Conservation (phyloP, 2,797 vertebrate genomes). For the Pelochelys cantorii region DNA sequence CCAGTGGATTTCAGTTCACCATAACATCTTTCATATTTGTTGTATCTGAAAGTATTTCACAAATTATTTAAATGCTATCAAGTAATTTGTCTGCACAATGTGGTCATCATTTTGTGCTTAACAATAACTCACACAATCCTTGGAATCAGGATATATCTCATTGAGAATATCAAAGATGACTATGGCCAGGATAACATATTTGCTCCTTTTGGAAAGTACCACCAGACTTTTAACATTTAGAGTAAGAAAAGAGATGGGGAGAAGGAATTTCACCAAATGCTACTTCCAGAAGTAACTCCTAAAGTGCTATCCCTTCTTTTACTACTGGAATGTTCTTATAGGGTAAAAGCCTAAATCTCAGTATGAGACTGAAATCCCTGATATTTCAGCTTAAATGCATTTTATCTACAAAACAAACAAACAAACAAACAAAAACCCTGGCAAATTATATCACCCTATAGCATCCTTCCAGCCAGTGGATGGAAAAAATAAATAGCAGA, state of each 20-base stretch:
- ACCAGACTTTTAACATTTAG: background rate
- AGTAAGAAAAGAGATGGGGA: background rate
- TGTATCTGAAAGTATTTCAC: rapidly evolving
- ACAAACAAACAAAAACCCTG: too few species aligned
- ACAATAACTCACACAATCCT: background rate
- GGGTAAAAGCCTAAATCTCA: constrained; percentile 32
- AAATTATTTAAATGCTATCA: background rate
- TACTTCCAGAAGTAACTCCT: background rate
- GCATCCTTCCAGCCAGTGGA: background rate
- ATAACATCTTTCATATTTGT: background rate
- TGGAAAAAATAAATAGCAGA: background rate
- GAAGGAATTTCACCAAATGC: background rate
- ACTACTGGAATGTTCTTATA: background rate
- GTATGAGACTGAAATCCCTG: background rate
- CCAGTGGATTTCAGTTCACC: background rate
- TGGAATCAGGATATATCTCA: background rate
- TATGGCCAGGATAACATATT: background rate
- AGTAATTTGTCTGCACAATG: background rate
- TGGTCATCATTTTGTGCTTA: background rate
- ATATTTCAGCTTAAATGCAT: constrained; percentile 26
- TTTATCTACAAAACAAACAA: background rate
- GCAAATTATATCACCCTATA: background rate
- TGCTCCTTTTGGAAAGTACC: too few species aligned
- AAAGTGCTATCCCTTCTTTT: background rate
- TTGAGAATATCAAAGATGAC: rapidly evolving